phyloP scores from a whole-genome alignment of 2,888 invertebrate species.

The Antheraea assamensis region DNA sequence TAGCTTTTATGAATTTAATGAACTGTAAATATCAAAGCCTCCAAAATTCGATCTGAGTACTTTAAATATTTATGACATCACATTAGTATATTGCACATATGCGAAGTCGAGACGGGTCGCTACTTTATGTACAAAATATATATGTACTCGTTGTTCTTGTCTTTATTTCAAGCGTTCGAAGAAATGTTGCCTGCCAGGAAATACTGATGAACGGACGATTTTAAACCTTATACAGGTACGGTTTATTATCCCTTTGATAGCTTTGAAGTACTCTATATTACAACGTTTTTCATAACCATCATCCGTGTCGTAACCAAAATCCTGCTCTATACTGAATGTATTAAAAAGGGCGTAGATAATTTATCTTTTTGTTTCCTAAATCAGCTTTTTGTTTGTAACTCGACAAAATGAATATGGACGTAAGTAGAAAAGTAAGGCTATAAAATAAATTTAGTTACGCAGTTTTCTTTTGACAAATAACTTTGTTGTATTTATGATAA shows the following conservation, averaged over 20 bases:
- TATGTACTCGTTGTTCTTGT: too few relatives aligned
- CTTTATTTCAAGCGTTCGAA: too few relatives aligned
- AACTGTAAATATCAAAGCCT: too few relatives aligned
- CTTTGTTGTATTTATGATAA: neutral
- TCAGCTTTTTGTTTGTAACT: neutral
- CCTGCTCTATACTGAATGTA: neutral
- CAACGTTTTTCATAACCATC: neutral
- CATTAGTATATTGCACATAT: too few relatives aligned
- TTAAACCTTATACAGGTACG: neutral
- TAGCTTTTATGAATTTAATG: too few relatives aligned
- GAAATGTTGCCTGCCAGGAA: neutral
- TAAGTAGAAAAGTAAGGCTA: neutral
- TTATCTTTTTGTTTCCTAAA: neutral
- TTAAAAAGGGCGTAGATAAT: neutral
- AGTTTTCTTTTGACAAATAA: neutral
- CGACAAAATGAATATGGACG: neutral
- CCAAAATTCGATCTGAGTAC: too few relatives aligned
- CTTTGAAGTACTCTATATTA: slow-evolving; percentile 3
- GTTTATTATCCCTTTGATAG: neutral
- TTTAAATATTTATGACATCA: too few relatives aligned
- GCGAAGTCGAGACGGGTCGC: too few relatives aligned
- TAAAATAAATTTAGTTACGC: neutral
- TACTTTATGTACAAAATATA: too few relatives aligned
- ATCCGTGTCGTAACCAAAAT: neutral
- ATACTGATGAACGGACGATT: neutral